phyloP scores from a whole-genome alignment of 2,113 vertebrate genomes.

The Pangasianodon gigas region DNA sequence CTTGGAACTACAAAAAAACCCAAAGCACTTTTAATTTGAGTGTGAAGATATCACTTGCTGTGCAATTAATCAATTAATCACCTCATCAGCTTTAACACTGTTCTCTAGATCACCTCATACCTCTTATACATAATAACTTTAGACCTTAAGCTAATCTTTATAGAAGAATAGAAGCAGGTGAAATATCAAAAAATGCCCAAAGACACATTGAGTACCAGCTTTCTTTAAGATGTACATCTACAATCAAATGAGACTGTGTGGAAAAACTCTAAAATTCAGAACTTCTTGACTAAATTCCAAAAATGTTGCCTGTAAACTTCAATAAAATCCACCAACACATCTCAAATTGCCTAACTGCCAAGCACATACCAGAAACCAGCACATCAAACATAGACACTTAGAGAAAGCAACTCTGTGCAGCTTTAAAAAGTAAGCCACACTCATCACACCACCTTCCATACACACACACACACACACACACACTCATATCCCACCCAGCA shows the following conservation, averaged over 20 bases:
- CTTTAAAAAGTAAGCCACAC: constrained; percentile 38
- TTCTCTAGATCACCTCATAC: not conserved
- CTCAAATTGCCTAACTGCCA: not conserved
- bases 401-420: constrained; percentile 25
- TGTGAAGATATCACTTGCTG: not conserved
- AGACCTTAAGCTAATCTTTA: not conserved
- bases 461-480: constrained; percentile 15
- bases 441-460: not conserved
- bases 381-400: not conserved
- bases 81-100: not conserved
- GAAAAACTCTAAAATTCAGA: not conserved
- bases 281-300: not conserved
- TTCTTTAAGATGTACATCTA: not conserved
- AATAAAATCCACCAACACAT: not conserved
- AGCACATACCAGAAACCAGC: not conserved
- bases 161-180: not conserved
- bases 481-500: not conserved
- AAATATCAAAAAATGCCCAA: not conserved
- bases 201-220: not conserved
- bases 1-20: not conserved
- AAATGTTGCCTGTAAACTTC: not conserved
- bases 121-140: not conserved
- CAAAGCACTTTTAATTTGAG: not conserved
- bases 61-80: not conserved
- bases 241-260: not conserved